A percentile compares a stretch with the other conserved stretches of the same genome.
Evolutionary conservation across 2,797 vertebrate species (phyloP).

Genomic region (Semotilus atromaculatus): DNA sequence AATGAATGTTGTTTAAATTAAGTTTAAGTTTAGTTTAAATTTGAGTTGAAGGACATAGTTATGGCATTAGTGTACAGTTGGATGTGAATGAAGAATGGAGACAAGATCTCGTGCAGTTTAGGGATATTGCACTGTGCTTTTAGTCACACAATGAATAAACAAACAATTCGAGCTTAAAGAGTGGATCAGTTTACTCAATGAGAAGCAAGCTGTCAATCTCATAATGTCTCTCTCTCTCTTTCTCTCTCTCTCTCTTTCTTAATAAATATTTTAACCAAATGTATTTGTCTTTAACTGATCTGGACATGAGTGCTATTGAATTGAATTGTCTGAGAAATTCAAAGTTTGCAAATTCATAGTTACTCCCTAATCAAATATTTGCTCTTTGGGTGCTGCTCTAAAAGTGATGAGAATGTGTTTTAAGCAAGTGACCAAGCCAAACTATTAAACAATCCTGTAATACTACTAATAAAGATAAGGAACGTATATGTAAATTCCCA

Average conservation of each 20-base stretch:
- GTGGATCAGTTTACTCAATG: neutral
- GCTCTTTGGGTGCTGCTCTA: constrained; percentile 62
- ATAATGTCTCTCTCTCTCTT: neutral
- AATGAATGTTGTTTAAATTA: neutral
- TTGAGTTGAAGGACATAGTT: neutral
- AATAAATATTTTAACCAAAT: neutral
- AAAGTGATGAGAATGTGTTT: constrained; percentile 56
- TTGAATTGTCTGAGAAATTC: constrained; percentile 57
- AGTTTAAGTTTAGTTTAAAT: neutral
- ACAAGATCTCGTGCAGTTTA: constrained; percentile 49
- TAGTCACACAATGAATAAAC: neutral
- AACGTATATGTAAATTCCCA: neutral
- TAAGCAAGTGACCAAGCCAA: constrained; percentile 14
- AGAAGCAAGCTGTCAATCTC: constrained; percentile 11
- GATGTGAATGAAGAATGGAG: constrained; percentile 41
- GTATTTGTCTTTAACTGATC: constrained; percentile 13
- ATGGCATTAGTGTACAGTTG: neutral
- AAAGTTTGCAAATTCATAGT: constrained; percentile 27
- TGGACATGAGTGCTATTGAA: constrained; percentile 26
- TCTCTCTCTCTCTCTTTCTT: too few species aligned
- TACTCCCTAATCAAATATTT: constrained; percentile 77
- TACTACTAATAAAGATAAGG: neutral
- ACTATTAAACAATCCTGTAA: neutral
- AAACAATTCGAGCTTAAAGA: neutral
- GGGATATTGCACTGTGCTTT: neutral